Evolutionary conservation across 2,888 invertebrate genomes (phyloP).

Genomic region (Dynastes tityus): DNA sequence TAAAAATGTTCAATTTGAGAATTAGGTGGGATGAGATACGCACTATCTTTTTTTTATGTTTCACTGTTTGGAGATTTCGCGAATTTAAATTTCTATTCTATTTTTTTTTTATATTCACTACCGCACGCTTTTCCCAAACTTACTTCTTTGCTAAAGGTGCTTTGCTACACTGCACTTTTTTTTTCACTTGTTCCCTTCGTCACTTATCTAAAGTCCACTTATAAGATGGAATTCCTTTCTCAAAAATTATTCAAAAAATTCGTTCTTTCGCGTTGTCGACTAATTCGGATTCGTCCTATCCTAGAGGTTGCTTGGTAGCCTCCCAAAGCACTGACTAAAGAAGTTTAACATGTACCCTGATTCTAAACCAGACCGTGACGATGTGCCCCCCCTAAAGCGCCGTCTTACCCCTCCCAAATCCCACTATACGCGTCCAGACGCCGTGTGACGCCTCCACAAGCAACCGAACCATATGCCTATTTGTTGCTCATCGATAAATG

Average conservation of each 20-base stretch:
- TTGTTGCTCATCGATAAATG: conserved; percentile 63
- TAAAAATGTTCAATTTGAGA: conserved; percentile 57
- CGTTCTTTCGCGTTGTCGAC: conserved; percentile 66
- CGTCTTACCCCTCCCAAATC: conserved; percentile 57
- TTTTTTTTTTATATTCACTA: no score
- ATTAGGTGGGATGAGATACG: background rate
- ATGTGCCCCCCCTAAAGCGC: conserved; percentile 61
- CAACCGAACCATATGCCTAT: conserved; percentile 58
- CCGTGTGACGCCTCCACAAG: conserved; percentile 63
- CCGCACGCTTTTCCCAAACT: conserved; percentile 7
- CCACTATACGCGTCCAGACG: conserved; percentile 59
- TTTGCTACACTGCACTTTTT: conserved; percentile 55
- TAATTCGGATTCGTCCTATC: conserved; percentile 68
- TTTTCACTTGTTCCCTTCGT: conserved; percentile 1
- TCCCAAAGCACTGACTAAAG: conserved; percentile 71
- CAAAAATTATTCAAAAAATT: conserved; percentile 7
- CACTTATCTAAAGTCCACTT: conserved; percentile 36
- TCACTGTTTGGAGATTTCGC: conserved; percentile 9
- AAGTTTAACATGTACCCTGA: conserved; percentile 66
- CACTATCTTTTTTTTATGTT: background rate
- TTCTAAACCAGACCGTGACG: conserved; percentile 68
- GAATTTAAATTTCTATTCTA: conserved; percentile 12
- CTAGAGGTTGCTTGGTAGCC: conserved; percentile 70
- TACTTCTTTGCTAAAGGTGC: conserved; percentile 33
- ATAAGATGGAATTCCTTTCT: conserved; percentile 25